phyloP scores from a whole-genome alignment of 2,888 invertebrate genomes.

The Erebia aethiops region DNA sequence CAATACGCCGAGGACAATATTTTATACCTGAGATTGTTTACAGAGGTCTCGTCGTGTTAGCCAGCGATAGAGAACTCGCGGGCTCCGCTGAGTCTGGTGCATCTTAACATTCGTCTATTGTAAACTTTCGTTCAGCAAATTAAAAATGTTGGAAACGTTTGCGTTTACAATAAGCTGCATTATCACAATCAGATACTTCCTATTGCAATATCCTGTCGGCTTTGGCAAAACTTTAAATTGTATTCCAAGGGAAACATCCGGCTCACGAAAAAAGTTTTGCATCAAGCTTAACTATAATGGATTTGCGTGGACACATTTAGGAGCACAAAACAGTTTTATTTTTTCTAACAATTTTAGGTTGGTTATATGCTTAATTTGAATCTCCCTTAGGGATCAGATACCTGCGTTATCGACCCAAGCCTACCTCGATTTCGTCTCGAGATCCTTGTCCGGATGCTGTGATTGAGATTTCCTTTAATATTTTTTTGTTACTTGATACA shows the following conservation, averaged over 20 bases:
- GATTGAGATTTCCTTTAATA: conserved; percentile 70
- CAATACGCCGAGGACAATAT: conserved; percentile 62
- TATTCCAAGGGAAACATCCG: conserved; percentile 77
- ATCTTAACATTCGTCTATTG: conserved; percentile 49
- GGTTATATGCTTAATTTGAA: conserved; percentile 28
- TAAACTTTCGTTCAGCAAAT: conserved; percentile 61
- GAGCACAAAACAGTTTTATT: background rate
- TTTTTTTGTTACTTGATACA: conserved; percentile 59
- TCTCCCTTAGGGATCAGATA: conserved; percentile 45
- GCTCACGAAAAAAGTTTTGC: conserved; percentile 55
- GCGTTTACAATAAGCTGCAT: conserved; percentile 57
- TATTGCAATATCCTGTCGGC: conserved; percentile 59
- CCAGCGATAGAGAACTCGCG: conserved; percentile 43
- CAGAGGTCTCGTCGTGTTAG: conserved; percentile 63
- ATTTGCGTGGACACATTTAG: conserved; percentile 4
- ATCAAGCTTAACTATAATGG: conserved; percentile 7
- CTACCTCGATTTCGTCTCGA: conserved; percentile 13
- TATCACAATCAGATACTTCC: conserved; percentile 64
- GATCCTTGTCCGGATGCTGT: conserved; percentile 61
- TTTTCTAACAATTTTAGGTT: background rate
- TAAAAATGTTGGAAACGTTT: conserved; percentile 51
- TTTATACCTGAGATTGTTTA: conserved; percentile 78
- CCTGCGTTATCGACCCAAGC: conserved; percentile 55
- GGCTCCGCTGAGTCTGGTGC: conserved; percentile 72
- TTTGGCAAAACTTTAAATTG: conserved; percentile 28